Evolutionary conservation across 2,797 vertebrate genomes (phyloP), one percentile per base, ranked within the genome.

Genomic region (Siniperca obscura): DNA sequence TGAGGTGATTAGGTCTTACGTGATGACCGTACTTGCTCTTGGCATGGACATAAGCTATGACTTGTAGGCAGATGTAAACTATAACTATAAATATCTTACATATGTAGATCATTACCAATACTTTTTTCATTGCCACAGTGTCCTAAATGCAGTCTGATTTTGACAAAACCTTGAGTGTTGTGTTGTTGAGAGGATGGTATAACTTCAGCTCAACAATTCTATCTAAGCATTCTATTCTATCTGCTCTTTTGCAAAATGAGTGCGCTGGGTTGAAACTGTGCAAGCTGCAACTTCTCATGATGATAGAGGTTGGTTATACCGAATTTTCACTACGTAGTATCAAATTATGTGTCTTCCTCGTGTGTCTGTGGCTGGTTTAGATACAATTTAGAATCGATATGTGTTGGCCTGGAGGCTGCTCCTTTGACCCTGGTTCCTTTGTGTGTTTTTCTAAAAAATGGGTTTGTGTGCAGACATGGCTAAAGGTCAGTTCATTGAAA

Each of bases 1-100:
- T 76, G 85, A 78, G 76, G 79, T 74, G 77, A 81, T 78, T 76
- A 75, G 78, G 80, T 81, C 74, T 34, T 67, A 86, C 3, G 65
- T 69, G 77, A 76, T 55, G 72, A 42, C 71, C 74, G 82, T 34
- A 34, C 76, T 86, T 61, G 62, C 52, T 85, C 69, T 78, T 48
- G 71, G 76, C 53, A 3, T 12, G 0, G 72, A 76, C 77, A 52
- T 27, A 36, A 82, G 67, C 25, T 42, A 38, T 48, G 53, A 67
- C 56, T 27, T 81, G 42, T 62, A 40, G 46, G 50, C 19, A 53
- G 64, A 80, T 42, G 62, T 81, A 19, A 69, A 52, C 34, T 53
- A 36, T 36, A 36, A 36, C 30, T 30, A 30, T 30, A 30, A 30
- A 7, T 16, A 6, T 44, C 57, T 40, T 44, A 48, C 40, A 61